Base-by-base conservation (phyloP, 2,113 vertebrate genomes). In the Festucalex cinctus region DNA sequence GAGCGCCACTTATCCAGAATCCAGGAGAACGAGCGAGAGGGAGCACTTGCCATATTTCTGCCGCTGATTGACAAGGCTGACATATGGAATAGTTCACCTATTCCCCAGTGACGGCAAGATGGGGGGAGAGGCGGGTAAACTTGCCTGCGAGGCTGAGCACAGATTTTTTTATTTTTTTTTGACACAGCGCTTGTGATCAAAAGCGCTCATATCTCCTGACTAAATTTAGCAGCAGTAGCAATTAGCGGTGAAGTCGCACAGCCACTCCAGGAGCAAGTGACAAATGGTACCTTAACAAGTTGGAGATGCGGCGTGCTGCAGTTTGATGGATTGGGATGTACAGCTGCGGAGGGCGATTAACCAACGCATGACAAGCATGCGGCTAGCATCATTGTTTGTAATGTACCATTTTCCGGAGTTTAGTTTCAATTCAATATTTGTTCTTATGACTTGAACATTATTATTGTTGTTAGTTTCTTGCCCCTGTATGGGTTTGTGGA, bases 81-180 rank as follows among this genome's bases (percentile, higher is more conserved):
- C 97, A 99, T 98, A 97, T 98, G 96, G 95, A 98, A 99, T 98
- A 98, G 96, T 98, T 98, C 95, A 99, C 93, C 93, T 95, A 98
- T 95, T 96, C 96, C 95, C 96, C 92, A 93, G 96, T 94, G 97
- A 95, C 91, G 92, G 93, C 92, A 91, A 94, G 95, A 95, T 93
- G 94, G 94, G 94, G 94, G 94, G 93, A 94, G 93, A 81, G 80
- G 88, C 63, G 81, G 76, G 83, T 95, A 95, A 94, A 96, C 93
- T 95, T 95, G 94, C 94, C 95, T 96, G 92, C 91, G 91, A 95
- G 95, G 94, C 95, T 93, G 92, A 92, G 92, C 91, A 91, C 84
- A 86, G 90, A 94, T 46, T 46, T 46, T 94, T 73, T 76, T 78
- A 74, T 67, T 65, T 66, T 73, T 75, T 94, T 92, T 93, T 93